A percentile compares a stretch with the other conserved stretches of the same genome.
phyloP scores from a whole-genome alignment of 1,140 invertebrate species.

The Phymorhynchus buccinoides region DNA sequence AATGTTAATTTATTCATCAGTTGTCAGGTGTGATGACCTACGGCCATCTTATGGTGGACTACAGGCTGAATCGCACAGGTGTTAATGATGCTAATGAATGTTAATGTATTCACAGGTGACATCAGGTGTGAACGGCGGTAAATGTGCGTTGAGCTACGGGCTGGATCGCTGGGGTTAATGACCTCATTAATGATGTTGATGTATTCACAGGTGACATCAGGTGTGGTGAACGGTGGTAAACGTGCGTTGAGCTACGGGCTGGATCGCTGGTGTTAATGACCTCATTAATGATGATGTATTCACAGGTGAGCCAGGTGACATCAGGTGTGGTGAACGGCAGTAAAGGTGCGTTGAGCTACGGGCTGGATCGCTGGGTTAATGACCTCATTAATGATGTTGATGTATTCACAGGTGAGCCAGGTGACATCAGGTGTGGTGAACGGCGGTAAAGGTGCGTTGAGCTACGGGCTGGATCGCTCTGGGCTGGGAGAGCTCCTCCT shows the following conservation, averaged over 20 bases:
- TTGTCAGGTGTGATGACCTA: no score
- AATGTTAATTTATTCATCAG: no score
- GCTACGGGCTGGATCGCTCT: constrained; percentile 12
- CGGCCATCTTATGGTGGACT: no score
- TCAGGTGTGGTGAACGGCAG: not conserved
- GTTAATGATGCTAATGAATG: no score
- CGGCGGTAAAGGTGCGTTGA: not conserved
- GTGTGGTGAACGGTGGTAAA: not conserved
- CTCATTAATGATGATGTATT: not conserved
- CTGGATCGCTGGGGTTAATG: no score
- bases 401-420: not conserved
- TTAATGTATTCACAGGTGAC: no score
- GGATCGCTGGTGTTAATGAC: not conserved
- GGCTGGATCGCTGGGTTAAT: constrained; percentile 11
- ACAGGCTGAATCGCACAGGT: no score
- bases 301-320: constrained; percentile 4
- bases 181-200: no score
- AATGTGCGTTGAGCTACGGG: no score
- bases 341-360: not conserved
- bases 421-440: not conserved
- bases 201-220: no score
- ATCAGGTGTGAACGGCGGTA: no score
- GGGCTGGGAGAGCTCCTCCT: not conserved
- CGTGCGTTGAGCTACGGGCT: not conserved
- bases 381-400: not conserved